phyloP scores from a whole-genome alignment of 1,140 invertebrate species.

The Drosophila tani region DNA sequence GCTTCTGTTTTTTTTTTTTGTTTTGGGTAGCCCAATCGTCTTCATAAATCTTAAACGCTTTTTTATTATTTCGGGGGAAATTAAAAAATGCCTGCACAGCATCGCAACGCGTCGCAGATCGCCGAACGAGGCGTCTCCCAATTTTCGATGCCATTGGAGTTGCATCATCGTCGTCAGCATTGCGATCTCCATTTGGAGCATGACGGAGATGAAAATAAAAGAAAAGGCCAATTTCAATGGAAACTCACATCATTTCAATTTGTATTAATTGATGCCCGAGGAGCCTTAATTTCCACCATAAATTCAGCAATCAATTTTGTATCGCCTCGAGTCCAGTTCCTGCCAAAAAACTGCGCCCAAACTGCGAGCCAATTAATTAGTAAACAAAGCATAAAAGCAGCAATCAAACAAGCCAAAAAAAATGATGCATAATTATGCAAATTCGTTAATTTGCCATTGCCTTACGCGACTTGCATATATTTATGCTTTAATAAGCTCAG shows the following conservation, averaged over 20 bases:
- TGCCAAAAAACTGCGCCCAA: conserved; percentile 37
- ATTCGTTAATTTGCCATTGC: conserved; percentile 69
- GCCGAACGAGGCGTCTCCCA: conserved; percentile 25
- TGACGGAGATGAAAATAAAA: conserved; percentile 17
- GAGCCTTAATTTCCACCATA: conserved; percentile 34
- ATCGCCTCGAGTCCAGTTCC: conserved; percentile 15
- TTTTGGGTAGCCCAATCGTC: conserved; percentile 7
- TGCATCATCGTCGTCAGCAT: conserved; percentile 27
- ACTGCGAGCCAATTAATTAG: conserved; percentile 69
- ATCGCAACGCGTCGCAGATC: conserved; percentile 17
- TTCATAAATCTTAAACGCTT: conserved; percentile 50
- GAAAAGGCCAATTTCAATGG: conserved; percentile 31
- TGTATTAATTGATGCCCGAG: conserved; percentile 36
- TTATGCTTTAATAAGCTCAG: conserved; percentile 52
- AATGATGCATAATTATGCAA: conserved; percentile 78
- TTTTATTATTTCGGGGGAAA: conserved; percentile 67
- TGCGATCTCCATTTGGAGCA: conserved; percentile 30
- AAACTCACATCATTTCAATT: conserved; percentile 39
- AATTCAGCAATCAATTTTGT: conserved; percentile 39
- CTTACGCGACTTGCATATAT: conserved; percentile 59
- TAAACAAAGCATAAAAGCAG: conserved; percentile 76
- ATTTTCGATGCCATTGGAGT: conserved; percentile 35
- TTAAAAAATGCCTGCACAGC: conserved; percentile 57
- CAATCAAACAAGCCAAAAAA: conserved; percentile 63
- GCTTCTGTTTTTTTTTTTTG: conserved; percentile 17